Evolutionary conservation across 2,797 vertebrate species (phyloP), one percentile per base, ranked within the genome.

Genomic region (Melanotaenia maccullochi): DNA sequence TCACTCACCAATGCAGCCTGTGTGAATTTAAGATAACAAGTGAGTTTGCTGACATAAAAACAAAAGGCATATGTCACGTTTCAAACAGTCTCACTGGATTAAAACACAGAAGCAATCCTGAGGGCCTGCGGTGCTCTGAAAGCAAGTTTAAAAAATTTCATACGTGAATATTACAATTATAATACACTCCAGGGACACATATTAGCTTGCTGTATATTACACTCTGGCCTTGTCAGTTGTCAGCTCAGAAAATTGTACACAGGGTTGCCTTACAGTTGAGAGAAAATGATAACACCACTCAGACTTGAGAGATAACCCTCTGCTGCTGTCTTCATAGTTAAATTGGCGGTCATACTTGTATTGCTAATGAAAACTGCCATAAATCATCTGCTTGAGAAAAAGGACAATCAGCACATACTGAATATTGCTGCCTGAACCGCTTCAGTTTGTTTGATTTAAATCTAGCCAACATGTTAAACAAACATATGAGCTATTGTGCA

Each of bases 1-100:
- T 84, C 61, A 71, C 72, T 84, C 78, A 83, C 77, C 81, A 71
- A 70, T 79, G 81, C 74, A 83, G 81, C 73, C 51, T 84, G 77
- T 79, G 73, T 77, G 68, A 62, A 78, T 66, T 83, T 66, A 70
- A 75, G 65, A 63, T 75, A 30, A 78, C 60, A 76, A 22, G 25
- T 60, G 57, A 44, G 69, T 61, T 59, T 68, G 59, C 42, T 51
- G 36, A 51, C 13, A 22, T 63, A 25, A 67, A 78, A 67, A 64
- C 54, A 42, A 65, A 56, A 16, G 16, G 35, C 32, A 9, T 38
- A 14, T 44, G 51, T 62, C 49, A 70, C 56, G 2, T 30, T 55
- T 55, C 12, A 28, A 25, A 25, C 24, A 16, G 25, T 40, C 54
- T 74, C 62, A 66, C 38, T 35, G 33, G 58, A 59, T 69, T 66